Conservation (phyloP, 2,888 invertebrate species). For the Trachelus iudaicus region DNA sequence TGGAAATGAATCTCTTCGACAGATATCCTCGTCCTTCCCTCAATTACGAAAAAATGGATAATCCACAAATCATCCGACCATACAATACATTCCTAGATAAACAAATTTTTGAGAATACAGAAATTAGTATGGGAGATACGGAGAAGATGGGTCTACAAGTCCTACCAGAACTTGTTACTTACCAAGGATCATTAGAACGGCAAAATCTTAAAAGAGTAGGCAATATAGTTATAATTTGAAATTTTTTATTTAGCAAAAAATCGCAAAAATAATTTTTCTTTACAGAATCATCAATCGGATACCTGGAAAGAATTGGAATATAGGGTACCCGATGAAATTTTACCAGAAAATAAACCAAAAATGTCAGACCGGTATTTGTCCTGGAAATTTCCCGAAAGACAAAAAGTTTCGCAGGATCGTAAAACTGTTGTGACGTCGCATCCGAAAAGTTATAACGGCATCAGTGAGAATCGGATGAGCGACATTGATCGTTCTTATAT, state of each 20-base stretch:
- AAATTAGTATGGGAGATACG: background rate
- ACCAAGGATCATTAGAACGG: background rate
- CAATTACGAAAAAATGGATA: background rate
- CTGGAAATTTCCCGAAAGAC: background rate
- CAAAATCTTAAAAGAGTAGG: background rate
- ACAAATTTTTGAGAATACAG: background rate
- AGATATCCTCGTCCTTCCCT: background rate
- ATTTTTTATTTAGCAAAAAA: background rate
- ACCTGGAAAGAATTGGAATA: background rate
- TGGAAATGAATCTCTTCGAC: background rate
- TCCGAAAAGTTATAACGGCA: background rate
- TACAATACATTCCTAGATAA: background rate
- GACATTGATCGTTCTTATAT: background rate
- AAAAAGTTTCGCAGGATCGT: background rate
- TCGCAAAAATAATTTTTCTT: background rate
- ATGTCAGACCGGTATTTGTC: background rate
- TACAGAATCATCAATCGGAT: background rate
- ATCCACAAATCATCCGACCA: background rate
- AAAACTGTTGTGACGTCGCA: background rate
- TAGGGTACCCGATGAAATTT: background rate
- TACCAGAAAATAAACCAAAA: background rate
- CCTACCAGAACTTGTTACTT: background rate
- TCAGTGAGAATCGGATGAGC: background rate
- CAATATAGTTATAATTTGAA: background rate
- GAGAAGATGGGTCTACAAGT: background rate